phyloP scores from a whole-genome alignment of 2,888 invertebrate genomes.

The Abrostola tripartita region DNA sequence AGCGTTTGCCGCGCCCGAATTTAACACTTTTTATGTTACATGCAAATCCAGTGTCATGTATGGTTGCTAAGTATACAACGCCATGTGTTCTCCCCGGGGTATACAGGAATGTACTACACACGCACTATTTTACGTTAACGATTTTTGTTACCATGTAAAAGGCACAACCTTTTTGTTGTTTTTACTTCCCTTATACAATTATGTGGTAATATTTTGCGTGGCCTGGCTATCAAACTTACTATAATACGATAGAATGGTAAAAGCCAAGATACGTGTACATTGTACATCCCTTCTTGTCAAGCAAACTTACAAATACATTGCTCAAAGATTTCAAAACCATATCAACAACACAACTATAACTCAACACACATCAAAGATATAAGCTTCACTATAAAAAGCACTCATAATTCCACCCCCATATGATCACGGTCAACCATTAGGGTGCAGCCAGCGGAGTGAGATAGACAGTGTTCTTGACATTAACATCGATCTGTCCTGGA shows the following conservation, averaged over 20 bases:
- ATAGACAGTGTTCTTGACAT: conserved; percentile 61
- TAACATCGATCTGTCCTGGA: conserved; percentile 51
- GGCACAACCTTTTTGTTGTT: neutral
- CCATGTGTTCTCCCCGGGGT: neutral
- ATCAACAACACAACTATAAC: too few species aligned
- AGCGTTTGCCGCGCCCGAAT: neutral
- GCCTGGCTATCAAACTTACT: neutral
- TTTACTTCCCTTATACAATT: neutral
- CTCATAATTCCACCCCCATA: neutral
- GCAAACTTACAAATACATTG: too few species aligned
- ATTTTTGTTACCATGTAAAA: neutral
- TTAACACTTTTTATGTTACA: conserved; percentile 20
- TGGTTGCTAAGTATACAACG: neutral
- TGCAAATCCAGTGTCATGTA: conserved; percentile 4
- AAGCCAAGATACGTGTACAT: too few species aligned
- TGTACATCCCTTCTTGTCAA: too few species aligned
- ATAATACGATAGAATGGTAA: too few species aligned
- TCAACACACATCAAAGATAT: too few species aligned
- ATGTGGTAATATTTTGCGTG: neutral
- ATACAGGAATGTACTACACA: neutral
- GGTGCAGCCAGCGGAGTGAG: conserved; percentile 26
- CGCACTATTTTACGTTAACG: neutral
- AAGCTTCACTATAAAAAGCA: too few species aligned
- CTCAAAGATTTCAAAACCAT: too few species aligned
- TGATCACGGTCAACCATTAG: conserved; percentile 9